Conservation (phyloP, 2,888 invertebrate genomes). For the Oegoconia quadripuncta region DNA sequence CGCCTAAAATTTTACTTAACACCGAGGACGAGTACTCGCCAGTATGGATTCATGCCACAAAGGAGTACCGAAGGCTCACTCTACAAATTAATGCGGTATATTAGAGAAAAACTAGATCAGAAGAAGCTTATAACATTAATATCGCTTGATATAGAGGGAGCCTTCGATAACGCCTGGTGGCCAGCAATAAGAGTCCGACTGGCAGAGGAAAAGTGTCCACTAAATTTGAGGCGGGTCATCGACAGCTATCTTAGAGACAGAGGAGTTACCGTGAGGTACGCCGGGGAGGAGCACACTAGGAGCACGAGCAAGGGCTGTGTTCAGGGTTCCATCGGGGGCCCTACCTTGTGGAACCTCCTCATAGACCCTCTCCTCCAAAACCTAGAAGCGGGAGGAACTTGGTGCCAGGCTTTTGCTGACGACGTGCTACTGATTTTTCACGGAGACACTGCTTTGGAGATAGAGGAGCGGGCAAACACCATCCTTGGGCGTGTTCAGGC, state of each 20-base stretch:
- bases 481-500: conserved; percentile 15
- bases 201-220: too few relatives aligned
- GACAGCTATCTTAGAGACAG: neutral
- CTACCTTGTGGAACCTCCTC: too few relatives aligned
- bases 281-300: too few relatives aligned
- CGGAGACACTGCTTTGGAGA: conserved; percentile 7
- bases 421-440: conserved; percentile 9
- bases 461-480: conserved; percentile 13
- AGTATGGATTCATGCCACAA: too few relatives aligned
- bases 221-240: too few relatives aligned
- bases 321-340: too few relatives aligned
- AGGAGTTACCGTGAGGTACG: neutral
- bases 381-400: neutral
- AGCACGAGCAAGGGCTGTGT: too few relatives aligned
- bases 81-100: neutral
- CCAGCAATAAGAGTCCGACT: too few relatives aligned
- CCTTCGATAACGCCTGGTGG: too few relatives aligned
- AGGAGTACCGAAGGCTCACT: neutral
- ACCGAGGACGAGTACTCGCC: too few relatives aligned
- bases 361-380: too few relatives aligned
- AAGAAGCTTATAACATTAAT: neutral
- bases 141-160: neutral
- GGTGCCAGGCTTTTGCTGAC: neutral
- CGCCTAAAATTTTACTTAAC: neutral
- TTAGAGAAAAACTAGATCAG: neutral